A percentile compares a stretch with the other conserved stretches of the same genome.
Conservation (phyloP, 2,797 vertebrate species). For the Oceanodroma leucorhoa region DNA sequence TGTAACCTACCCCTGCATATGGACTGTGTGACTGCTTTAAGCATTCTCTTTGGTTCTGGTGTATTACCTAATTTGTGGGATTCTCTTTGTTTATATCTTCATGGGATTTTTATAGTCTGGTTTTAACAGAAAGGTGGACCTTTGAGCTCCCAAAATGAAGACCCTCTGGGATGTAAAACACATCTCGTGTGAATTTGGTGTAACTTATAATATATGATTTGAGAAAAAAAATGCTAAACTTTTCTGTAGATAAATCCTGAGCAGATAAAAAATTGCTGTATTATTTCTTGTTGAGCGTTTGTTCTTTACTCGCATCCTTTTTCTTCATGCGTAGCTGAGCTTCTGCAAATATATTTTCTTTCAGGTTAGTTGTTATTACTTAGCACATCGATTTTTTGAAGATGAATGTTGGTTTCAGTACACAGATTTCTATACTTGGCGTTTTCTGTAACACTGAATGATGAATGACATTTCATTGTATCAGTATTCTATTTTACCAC, state of each 20-base stretch:
- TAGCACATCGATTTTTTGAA: constrained; percentile 34
- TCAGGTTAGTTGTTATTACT: constrained; percentile 50
- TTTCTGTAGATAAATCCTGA: neutral
- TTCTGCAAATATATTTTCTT: constrained; percentile 32
- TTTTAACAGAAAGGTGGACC: neutral
- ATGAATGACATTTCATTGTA: constrained; percentile 5
- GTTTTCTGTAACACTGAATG: neutral
- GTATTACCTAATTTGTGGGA: neutral
- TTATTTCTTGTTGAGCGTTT: constrained; percentile 7
- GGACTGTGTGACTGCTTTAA: neutral
- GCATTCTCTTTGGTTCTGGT: neutral
- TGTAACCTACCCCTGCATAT: neutral
- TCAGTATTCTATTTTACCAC: constrained; percentile 20
- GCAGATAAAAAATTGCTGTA: neutral
- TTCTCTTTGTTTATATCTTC: neutral
- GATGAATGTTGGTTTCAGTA: constrained; percentile 8
- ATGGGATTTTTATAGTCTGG: neutral
- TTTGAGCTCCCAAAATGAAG: neutral
- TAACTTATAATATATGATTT: neutral
- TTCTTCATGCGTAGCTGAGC: neutral
- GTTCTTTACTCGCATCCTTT: neutral
- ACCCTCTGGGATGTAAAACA: neutral
- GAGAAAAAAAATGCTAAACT: neutral
- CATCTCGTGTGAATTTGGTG: neutral
- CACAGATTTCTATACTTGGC: neutral